Conservation (phyloP, 1,140 invertebrate genomes). For the Anthonomus grandis region DNA sequence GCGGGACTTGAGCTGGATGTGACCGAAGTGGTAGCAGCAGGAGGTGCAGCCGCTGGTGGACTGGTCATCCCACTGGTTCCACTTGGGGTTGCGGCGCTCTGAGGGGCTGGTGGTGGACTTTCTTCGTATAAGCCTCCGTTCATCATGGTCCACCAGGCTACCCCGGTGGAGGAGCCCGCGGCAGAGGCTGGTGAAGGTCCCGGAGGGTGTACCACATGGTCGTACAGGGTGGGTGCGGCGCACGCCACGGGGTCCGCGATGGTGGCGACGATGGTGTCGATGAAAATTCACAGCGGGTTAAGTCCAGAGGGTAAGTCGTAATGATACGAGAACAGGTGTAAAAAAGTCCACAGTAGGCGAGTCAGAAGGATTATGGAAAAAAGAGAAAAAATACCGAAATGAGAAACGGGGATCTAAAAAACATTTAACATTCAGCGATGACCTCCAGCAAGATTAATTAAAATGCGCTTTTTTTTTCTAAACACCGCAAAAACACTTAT, state of each 20-base stretch:
- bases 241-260: constrained; percentile 75
- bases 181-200: constrained; percentile 73
- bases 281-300: constrained; percentile 41
- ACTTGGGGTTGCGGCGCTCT: constrained; percentile 52
- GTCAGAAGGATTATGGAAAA: constrained; percentile 36
- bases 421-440: constrained; percentile 20
- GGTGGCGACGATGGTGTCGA: constrained; percentile 60
- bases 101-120: constrained; percentile 63
- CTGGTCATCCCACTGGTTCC: constrained; percentile 52
- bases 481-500: no score
- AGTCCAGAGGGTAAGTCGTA: constrained; percentile 19
- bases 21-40: constrained; percentile 54
- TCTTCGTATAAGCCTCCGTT: constrained; percentile 74
- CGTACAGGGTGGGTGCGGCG: constrained; percentile 71
- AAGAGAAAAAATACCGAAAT: constrained; percentile 30
- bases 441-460: constrained; percentile 15
- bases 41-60: constrained; percentile 53
- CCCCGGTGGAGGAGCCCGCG: constrained; percentile 72
- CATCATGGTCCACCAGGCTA: constrained; percentile 80
- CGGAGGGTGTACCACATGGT: constrained; percentile 69
- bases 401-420: constrained; percentile 16
- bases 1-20: constrained; percentile 69
- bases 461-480: no score
- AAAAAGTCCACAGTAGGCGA: constrained; percentile 7
- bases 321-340: neutral